A percentile compares a stretch with the other conserved stretches of the same genome.
Evolutionary conservation across 2,888 invertebrate species (phyloP).

Genomic region (Piscicola geometra): DNA sequence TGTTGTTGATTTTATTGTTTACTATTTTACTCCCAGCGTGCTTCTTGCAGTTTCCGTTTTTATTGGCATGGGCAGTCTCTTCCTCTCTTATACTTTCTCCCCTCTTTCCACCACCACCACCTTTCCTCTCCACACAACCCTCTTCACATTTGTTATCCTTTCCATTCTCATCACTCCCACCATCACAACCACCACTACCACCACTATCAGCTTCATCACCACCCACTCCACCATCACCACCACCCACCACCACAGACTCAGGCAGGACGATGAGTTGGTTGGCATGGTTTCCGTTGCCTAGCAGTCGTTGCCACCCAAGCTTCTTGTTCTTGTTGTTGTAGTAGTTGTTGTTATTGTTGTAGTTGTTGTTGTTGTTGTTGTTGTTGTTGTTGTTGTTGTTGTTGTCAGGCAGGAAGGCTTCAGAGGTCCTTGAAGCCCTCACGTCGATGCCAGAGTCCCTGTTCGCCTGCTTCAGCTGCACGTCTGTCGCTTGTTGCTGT

Average conservation of each 20-base stretch:
- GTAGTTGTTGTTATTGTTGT: no score
- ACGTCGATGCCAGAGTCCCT: conserved; percentile 30
- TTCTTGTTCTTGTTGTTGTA: no score
- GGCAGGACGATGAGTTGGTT: neutral
- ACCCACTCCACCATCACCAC: neutral
- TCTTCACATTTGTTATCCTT: neutral
- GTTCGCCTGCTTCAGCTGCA: neutral
- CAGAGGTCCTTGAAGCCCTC: conserved; percentile 14
- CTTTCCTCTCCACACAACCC: neutral
- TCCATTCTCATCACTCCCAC: neutral
- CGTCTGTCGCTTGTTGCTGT: no score
- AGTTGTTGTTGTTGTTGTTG: no score
- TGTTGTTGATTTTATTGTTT: no score
- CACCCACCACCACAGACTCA: neutral
- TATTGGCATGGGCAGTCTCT: no score
- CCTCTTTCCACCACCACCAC: neutral
- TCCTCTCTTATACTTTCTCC: neutral
- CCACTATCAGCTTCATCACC: neutral
- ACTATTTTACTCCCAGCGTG: neutral
- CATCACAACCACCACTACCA: neutral
- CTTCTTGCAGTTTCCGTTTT: neutral
- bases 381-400: no score
- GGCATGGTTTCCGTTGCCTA: conserved; percentile 3
- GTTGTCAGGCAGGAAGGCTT: neutral
- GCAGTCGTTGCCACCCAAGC: neutral